Conservation (phyloP, 2,113 vertebrate species). For the Struthidea cinerea region DNA sequence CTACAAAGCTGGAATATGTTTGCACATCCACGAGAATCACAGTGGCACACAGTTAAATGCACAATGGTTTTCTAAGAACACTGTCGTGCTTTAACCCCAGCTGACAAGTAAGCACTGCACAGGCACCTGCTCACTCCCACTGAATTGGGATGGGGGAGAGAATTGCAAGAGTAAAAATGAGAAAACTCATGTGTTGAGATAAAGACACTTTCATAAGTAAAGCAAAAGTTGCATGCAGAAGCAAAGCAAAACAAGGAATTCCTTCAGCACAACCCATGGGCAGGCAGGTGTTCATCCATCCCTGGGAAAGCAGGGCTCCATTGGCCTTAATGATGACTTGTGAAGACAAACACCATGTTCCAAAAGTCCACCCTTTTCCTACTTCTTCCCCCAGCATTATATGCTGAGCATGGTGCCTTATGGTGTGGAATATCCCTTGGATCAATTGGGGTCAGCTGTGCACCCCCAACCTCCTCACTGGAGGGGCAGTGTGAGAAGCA, state of each 20-base stretch:
- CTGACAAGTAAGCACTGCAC: not conserved
- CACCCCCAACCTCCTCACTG: not conserved
- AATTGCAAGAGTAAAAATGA: not conserved
- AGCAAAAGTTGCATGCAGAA: not conserved
- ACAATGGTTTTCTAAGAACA: not conserved
- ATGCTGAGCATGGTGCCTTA: fast-evolving
- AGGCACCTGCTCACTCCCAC: not conserved
- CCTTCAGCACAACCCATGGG: not conserved
- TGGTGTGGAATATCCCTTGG: not conserved
- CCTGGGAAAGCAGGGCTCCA: not conserved
- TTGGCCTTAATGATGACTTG: not conserved
- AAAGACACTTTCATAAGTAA: not conserved
- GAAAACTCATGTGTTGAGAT: not conserved
- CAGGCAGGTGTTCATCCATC: not conserved
- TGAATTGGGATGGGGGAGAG: fast-evolving
- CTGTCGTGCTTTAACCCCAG: not conserved
- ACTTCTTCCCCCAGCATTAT: not conserved
- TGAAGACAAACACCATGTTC: not conserved
- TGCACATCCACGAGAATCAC: not conserved
- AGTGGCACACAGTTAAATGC: not conserved
- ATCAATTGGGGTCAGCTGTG: not conserved
- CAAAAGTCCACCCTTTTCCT: not conserved
- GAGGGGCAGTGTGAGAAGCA: not conserved
- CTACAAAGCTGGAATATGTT: not conserved
- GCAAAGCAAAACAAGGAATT: not conserved